Evolutionary conservation across 1,140 invertebrate genomes (phyloP).

Genomic region (Heterodera schachtii): DNA sequence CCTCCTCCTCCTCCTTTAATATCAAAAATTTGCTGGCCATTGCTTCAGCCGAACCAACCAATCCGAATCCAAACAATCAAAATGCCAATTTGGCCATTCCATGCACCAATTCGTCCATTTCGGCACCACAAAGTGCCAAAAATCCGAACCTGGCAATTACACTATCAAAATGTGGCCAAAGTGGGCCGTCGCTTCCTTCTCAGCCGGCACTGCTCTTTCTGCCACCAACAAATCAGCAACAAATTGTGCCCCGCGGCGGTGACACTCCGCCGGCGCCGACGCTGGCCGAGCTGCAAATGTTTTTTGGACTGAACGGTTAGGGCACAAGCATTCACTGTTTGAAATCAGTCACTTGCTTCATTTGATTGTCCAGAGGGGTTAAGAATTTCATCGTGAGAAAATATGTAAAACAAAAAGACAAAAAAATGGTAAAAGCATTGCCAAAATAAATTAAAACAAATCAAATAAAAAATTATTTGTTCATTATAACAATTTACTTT

Average conservation of each 20-base stretch:
- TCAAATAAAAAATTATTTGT: too few relatives aligned
- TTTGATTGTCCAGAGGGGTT: too few relatives aligned
- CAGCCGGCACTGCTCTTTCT: not conserved
- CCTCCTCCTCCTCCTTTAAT: not conserved
- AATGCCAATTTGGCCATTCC: not conserved
- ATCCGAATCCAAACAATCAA: not conserved
- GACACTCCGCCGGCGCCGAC: conserved; percentile 22
- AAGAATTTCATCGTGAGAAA: too few relatives aligned
- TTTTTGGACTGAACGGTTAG: conserved; percentile 26
- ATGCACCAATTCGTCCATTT: not conserved
- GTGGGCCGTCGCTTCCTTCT: not conserved
- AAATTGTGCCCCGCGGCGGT: not conserved
- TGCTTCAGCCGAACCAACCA: not conserved
- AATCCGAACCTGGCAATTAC: not conserved
- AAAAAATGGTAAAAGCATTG: too few relatives aligned
- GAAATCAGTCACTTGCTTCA: too few relatives aligned
- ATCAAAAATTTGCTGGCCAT: not conserved
- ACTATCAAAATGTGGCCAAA: not conserved
- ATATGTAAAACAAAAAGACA: too few relatives aligned
- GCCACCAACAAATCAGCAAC: not conserved
- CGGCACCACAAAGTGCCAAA: not conserved
- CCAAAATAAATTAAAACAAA: too few relatives aligned
- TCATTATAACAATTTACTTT: too few relatives aligned
- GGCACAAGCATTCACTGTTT: too few relatives aligned
- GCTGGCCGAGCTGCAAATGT: conserved; percentile 34